A percentile compares a stretch with the other conserved stretches of the same genome.
Evolutionary conservation across 2,888 invertebrate genomes (phyloP).

Genomic region (Platycheirus albimanus): DNA sequence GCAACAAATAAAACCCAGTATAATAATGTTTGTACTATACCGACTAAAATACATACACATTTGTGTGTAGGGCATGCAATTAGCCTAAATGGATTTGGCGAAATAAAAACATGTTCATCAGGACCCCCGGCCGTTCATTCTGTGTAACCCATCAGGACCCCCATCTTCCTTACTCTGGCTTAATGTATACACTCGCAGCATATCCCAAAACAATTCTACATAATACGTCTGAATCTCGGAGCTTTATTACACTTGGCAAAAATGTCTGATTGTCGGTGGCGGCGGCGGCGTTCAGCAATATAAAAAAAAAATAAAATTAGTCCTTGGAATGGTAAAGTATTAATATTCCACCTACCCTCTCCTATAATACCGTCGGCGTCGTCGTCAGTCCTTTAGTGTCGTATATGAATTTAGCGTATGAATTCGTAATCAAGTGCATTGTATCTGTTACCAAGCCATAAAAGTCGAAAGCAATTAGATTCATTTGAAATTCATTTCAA

Average conservation of each 20-base stretch:
- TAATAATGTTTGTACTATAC: constrained; percentile 31
- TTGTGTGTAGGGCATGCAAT: constrained; percentile 60
- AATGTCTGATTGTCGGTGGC: constrained; percentile 47
- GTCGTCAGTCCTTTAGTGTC: background rate
- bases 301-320: constrained; percentile 31
- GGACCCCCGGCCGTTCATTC: background rate
- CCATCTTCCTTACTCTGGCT: background rate
- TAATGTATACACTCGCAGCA: background rate
- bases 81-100: constrained; percentile 71
- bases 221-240: constrained; percentile 64
- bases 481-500: constrained; percentile 65
- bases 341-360: background rate
- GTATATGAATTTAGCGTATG: constrained; percentile 31
- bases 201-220: constrained; percentile 25
- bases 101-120: constrained; percentile 68
- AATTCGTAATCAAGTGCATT: constrained; percentile 70
- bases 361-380: background rate
- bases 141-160: background rate
- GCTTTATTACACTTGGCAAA: constrained; percentile 62
- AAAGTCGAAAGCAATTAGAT: constrained; percentile 70
- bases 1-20: constrained; percentile 32
- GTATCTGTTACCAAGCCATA: constrained; percentile 64
- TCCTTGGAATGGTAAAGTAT: constrained; percentile 4
- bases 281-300: background rate
- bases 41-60: too few species aligned